phyloP scores from a whole-genome alignment of 1,140 invertebrate genomes.

The Araneus ventricosus region DNA sequence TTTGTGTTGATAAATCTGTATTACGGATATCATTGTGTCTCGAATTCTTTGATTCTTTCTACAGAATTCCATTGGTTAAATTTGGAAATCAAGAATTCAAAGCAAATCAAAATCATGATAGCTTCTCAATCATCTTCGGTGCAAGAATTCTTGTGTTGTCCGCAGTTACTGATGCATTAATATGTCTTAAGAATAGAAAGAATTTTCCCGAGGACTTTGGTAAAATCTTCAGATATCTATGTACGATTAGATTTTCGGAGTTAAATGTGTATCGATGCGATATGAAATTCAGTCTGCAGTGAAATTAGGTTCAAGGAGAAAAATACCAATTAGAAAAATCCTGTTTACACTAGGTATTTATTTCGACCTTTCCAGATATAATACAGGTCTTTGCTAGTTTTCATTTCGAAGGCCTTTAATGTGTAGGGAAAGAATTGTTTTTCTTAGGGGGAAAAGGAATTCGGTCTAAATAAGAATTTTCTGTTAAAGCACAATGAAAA shows the following conservation, averaged over 20 bases:
- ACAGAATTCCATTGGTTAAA: not conserved
- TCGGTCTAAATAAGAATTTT: too few species aligned
- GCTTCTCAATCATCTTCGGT: not conserved
- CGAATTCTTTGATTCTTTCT: not conserved
- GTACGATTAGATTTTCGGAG: not conserved
- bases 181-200: not conserved
- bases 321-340: not conserved
- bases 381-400: too few species aligned
- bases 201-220: not conserved
- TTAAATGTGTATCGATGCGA: not conserved
- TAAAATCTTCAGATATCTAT: not conserved
- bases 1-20: constrained; percentile 16
- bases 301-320: not conserved
- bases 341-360: not conserved
- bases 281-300: not conserved
- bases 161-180: not conserved
- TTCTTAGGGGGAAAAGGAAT: too few species aligned
- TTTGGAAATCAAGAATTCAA: not conserved
- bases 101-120: not conserved
- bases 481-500: too few species aligned
- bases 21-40: not conserved
- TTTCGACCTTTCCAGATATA: not conserved
- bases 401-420: too few species aligned
- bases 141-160: not conserved
- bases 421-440: too few species aligned